Evolutionary conservation across 2,113 vertebrate species (phyloP).

Genomic region (Hyla sarda): DNA sequence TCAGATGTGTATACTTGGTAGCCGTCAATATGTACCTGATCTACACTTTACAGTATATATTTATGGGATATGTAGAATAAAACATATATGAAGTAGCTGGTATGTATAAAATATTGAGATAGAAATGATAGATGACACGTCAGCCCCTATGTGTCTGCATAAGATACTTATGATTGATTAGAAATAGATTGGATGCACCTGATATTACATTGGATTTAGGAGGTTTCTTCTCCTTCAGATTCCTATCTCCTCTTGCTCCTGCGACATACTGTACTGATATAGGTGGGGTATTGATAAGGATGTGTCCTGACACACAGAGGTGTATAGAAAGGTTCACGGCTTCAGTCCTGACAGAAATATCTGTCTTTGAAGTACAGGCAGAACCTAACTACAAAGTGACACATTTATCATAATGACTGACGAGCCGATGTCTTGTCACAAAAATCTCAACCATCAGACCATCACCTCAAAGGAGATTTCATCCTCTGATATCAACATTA

Average conservation of each 20-base stretch:
- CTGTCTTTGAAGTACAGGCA: neutral
- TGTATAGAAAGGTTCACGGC: too few relatives aligned
- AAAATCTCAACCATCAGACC: neutral
- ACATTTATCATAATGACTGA: conserved; percentile 5
- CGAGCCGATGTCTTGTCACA: neutral
- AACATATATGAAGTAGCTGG: too few relatives aligned
- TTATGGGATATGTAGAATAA: neutral
- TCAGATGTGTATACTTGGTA: too few relatives aligned
- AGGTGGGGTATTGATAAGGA: neutral
- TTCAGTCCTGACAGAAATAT: neutral
- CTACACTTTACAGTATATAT: neutral
- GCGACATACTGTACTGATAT: neutral
- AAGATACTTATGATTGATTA: too few relatives aligned
- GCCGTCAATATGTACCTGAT: neutral
- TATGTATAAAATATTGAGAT: too few relatives aligned
- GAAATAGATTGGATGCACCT: too few relatives aligned
- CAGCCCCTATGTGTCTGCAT: too few relatives aligned
- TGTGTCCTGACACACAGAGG: too few relatives aligned
- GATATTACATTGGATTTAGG: neutral
- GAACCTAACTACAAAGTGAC: conserved; percentile 6
- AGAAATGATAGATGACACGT: too few relatives aligned
- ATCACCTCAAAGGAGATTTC: neutral
- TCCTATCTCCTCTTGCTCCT: neutral
- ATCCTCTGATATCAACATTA: neutral
- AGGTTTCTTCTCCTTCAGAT: neutral